Conservation (phyloP, 2,797 vertebrate species). For the Danio choprae region DNA sequence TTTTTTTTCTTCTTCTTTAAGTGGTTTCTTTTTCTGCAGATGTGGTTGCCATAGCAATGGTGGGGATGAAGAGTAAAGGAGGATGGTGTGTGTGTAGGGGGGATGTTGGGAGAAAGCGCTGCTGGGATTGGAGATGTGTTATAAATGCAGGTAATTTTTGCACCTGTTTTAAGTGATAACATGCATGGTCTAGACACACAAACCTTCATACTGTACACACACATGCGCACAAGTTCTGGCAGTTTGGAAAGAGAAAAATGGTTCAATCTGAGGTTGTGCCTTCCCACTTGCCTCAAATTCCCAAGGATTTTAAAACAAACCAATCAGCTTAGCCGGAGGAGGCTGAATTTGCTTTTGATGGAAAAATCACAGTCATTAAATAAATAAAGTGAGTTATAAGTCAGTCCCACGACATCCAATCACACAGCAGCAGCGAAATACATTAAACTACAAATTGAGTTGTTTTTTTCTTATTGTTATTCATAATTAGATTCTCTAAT, state of each 20-base stretch:
- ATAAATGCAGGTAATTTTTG: constrained; percentile 38
- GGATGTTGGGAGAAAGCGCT: constrained; percentile 21
- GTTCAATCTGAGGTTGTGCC: neutral
- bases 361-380: constrained; percentile 16
- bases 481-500: neutral
- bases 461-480: neutral
- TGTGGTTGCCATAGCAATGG: constrained; percentile 58
- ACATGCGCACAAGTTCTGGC: neutral
- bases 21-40: constrained; percentile 51
- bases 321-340: constrained; percentile 7
- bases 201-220: neutral
- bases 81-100: constrained; percentile 14
- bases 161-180: constrained; percentile 48
- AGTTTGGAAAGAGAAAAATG: neutral
- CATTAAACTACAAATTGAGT: neutral
- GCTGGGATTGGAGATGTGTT: constrained; percentile 31
- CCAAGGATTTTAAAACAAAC: constrained; percentile 4
- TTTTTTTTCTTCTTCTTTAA: constrained; percentile 29
- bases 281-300: constrained; percentile 1
- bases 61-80: constrained; percentile 36
- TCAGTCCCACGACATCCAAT: neutral
- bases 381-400: constrained; percentile 5
- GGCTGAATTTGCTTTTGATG: neutral
- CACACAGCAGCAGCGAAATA: neutral
- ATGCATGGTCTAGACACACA: constrained; percentile 5